Base-by-base conservation (phyloP, 2,797 vertebrate genomes). In the Pangasius krempfi region DNA sequence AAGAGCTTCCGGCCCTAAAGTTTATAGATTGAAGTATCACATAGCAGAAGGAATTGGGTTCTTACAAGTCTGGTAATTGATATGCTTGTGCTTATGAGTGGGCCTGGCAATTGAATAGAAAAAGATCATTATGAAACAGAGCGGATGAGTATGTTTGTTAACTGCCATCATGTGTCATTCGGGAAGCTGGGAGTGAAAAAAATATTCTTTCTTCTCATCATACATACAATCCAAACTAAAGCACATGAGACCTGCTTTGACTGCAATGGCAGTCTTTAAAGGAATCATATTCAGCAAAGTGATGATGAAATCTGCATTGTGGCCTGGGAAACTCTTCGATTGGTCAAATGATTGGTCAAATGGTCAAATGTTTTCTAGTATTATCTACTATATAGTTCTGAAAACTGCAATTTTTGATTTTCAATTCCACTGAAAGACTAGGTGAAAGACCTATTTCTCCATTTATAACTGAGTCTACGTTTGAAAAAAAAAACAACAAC, bases 1-100 rank as follows among this genome's bases (percentile, higher is more conserved):
- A 84, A 90, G 89, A 90, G 89, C 88, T 92, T 90, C 75, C 58
- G 90, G 92, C 89, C 91, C 88, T 64, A 85, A 58, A 92, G 90
- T 91, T 85, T 33, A 78, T 83, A 92, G 60, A 93, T 90, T 89
- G 90, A 90, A 72, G 86, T 93, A 91, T 91, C 91, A 88, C 90
- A 56, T 89, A 68, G 54, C 79, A 79, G 54, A 13, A 76, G 83
- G 82, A 88, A 86, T 87, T 79, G n/a, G 40, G 33, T 73, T 83
- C 54, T 60, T 88, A 80, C 88, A 62, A 76, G 60, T 64, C 78
- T 80, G 84, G 83, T 94, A 91, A 94, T 88, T 91, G 91, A 91
- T 85, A 89, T 30, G 88, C 92, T 92, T 62, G 87, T 30, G 83
- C 90, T 89, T 89, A 90, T 84, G 56, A 89, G 92, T 78, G 50